Conservation (phyloP, 2,797 vertebrate species). For the Benthosema pterotum region DNA sequence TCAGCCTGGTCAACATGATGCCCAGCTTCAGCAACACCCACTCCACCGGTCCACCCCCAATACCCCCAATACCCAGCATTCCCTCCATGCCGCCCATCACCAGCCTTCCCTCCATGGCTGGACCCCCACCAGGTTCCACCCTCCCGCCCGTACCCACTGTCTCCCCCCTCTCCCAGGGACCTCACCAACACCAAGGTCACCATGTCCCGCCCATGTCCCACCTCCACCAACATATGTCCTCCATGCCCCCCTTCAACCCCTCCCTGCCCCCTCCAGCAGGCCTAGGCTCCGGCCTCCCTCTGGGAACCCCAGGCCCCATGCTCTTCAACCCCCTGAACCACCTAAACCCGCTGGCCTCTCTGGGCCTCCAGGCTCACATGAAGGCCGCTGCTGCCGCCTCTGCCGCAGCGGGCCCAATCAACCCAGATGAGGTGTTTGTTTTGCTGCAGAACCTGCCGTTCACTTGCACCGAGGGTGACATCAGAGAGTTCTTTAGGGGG, state of each 20-base stretch:
- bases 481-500: slow-evolving; percentile 95
- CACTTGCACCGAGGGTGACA: slow-evolving; percentile 89
- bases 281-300: slow-evolving; percentile 85
- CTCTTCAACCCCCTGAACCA: slow-evolving; percentile 93
- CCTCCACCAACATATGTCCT: slow-evolving; percentile 85
- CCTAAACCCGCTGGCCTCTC: slow-evolving; percentile 84
- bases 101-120: slow-evolving; percentile 89
- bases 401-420: slow-evolving; percentile 59
- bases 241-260: slow-evolving; percentile 92
- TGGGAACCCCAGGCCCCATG: slow-evolving; percentile 90
- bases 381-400: slow-evolving; percentile 84
- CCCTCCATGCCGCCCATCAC: slow-evolving; percentile 89
- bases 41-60: slow-evolving; percentile 92
- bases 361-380: slow-evolving; percentile 89
- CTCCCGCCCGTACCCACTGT: slow-evolving; percentile 91
- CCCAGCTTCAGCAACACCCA: slow-evolving; percentile 90
- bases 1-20: slow-evolving; percentile 86
- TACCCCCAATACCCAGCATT: slow-evolving; percentile 91
- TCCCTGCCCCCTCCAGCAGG: slow-evolving; percentile 89
- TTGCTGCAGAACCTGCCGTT: slow-evolving; percentile 94
- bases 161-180: slow-evolving; percentile 88
- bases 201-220: slow-evolving; percentile 92
- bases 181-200: slow-evolving; percentile 28
- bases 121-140: slow-evolving; percentile 91
- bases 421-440: slow-evolving; percentile 91